These are phyloP conservation scores for Meriones unguiculatus DNA, from an alignment of 2,113 vertebrate species.

Conservation along the genomic window DNA sequence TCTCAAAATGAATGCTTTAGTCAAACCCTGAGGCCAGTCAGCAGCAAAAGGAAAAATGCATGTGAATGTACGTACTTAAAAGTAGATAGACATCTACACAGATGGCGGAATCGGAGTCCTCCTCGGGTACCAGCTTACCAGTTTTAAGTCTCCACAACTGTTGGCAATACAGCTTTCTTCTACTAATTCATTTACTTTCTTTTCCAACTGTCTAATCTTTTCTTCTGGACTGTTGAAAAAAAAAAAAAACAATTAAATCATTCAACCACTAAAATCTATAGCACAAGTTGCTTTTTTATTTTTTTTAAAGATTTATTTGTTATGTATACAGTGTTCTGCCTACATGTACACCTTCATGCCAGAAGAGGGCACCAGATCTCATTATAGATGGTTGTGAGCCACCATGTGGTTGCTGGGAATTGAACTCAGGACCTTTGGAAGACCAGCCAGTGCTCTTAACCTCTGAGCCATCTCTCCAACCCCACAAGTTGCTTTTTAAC, in stretches of 20 bases:
- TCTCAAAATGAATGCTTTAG: constrained; percentile 55
- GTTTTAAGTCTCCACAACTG: constrained; percentile 92
- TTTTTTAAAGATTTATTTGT: neutral
- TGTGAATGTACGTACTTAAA: neutral
- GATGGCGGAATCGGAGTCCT: neutral
- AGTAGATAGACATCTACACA: neutral
- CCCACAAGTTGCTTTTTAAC: neutral
- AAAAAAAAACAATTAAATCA: constrained; percentile 33
- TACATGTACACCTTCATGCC: too few relatives aligned
- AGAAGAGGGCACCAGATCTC: too few relatives aligned
- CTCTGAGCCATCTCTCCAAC: too few relatives aligned
- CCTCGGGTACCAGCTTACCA: constrained; percentile 87
- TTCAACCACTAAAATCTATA: constrained; percentile 36
- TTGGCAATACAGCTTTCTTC: constrained; percentile 97
- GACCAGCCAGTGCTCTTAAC: too few relatives aligned
- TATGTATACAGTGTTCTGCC: too few relatives aligned
- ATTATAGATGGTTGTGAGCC: too few relatives aligned
- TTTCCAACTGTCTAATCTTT: constrained; percentile 96
- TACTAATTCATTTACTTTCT: constrained; percentile 96
- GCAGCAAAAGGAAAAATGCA: neutral
- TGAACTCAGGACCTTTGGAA: too few relatives aligned
- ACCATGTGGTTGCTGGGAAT: too few relatives aligned
- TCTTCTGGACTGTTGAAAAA: constrained; percentile 92
- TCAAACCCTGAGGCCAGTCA: constrained; percentile 26
- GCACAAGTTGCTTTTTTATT: constrained; percentile 37